Base-by-base conservation (phyloP, 2,888 invertebrate genomes). In the Stenoptilia bipunctidactyla region DNA sequence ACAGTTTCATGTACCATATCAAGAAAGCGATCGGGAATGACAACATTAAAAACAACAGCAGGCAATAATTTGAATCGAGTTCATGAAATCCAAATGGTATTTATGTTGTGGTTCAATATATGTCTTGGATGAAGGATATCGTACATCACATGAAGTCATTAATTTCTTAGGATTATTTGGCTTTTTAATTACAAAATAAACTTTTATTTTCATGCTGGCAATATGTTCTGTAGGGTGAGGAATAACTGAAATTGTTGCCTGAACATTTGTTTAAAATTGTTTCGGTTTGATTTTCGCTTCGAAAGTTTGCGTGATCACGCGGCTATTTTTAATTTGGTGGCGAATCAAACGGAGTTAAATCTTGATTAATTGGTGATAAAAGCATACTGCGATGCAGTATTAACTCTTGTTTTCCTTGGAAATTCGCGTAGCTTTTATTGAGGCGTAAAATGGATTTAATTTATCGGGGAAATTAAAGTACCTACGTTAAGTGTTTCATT, bases 141-240 rank as follows among this genome's bases (percentile, higher is more conserved):
- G 41, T 38, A 36, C 38, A 41, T 27, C 36, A 55, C 55, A 56
- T 56, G 55, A 61, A 62, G 61, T 59, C 66, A 73, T 77, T 71
- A 62, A 74, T 73, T 72, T 70, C 61, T 64, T 64, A 67, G 66
- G 66, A 71, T 68, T 55, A 62, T 68, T 70, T 63, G 30, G 73
- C 67, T 65, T 64, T 60, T 66, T 79, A 69, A 76, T 72, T 69
- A 64, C 73, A 51, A 63, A 62, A 67, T 79, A 71, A 75, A 71
- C 66, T 73, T 74, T 75, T 71, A 72, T 76, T 77, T 69, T 67
- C 59, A 73, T 72, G 67, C 71, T 68, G 63, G 71, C 74, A 71
- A 61, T 71, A 67, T 66, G 72, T 60, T 59, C 8, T 20, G 8
- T 5, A 8, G 8, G 20, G 20, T 3, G 3, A 20, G 4, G 8